A percentile compares a stretch with the other conserved stretches of the same genome.
Conservation (phyloP, 2,888 invertebrate species). For the Drosophila pegasa region DNA sequence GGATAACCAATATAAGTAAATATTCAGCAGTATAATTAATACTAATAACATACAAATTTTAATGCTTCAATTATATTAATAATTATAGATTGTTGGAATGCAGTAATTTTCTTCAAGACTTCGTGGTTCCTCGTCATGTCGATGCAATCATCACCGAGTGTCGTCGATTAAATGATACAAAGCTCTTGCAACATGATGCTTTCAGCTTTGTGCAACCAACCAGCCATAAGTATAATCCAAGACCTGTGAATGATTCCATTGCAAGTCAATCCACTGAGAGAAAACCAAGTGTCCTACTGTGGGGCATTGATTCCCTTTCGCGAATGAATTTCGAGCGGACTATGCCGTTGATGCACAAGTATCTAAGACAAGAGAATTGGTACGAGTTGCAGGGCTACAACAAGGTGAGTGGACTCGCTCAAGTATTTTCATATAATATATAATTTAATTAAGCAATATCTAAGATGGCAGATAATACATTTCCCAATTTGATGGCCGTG, state of each 20-base stretch:
- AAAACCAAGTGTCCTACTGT: conserved; percentile 88
- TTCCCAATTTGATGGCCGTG: conserved; percentile 94
- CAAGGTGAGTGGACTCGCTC: conserved; percentile 83
- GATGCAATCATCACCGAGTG: conserved; percentile 74
- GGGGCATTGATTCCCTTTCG: conserved; percentile 95
- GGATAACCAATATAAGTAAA: conserved; percentile 71
- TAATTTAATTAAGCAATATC: neutral
- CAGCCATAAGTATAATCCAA: neutral
- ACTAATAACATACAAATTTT: neutral
- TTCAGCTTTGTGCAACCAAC: conserved; percentile 86
- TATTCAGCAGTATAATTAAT: neutral
- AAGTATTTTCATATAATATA: neutral
- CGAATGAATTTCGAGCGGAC: conserved; percentile 90
- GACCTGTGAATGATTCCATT: neutral
- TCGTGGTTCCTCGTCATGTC: conserved; percentile 64
- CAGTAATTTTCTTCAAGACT: conserved; percentile 67
- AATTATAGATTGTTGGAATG: conserved; percentile 71
- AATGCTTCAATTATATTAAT: neutral
- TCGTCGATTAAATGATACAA: conserved; percentile 80
- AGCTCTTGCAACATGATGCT: conserved; percentile 82
- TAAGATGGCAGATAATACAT: conserved; percentile 93
- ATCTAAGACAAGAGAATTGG: conserved; percentile 89
- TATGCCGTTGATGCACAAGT: conserved; percentile 89
- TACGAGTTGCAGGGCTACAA: conserved; percentile 90
- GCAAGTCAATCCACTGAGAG: neutral